Percentiles rank a stretch among this genome's conserved stretches.
Evolutionary conservation across 2,113 vertebrate species (phyloP).

Genomic region (Pseudopipra pipra): DNA sequence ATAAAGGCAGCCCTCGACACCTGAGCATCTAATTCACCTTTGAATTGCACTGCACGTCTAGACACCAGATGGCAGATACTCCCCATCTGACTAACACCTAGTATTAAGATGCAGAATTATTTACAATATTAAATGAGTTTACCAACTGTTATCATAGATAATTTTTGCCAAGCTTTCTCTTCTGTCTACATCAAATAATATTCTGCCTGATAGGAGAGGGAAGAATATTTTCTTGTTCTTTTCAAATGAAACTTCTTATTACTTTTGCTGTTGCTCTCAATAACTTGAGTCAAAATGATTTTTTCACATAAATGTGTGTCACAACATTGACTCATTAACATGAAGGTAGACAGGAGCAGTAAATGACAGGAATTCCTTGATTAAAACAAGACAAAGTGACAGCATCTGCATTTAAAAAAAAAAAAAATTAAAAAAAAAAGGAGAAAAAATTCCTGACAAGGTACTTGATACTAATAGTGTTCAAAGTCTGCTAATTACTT

Average conservation of each 20-base stretch:
- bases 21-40: not conserved
- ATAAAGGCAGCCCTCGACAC: rapidly evolving
- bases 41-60: not conserved
- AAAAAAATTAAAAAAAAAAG: rapidly evolving
- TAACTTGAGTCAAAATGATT: not conserved
- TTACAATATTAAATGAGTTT: not conserved
- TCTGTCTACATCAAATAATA: not conserved
- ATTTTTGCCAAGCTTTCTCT: not conserved
- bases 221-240: not conserved
- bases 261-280: not conserved
- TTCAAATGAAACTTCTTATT: not conserved
- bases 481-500: not conserved
- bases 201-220: not conserved
- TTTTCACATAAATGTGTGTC: not conserved
- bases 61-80: not conserved
- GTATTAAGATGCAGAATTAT: not conserved
- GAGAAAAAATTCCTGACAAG: not conserved
- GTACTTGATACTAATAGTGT: not conserved
- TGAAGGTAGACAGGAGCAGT: not conserved
- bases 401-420: not conserved
- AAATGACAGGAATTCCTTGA: not conserved
- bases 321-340: not conserved
- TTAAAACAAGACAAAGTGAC: not conserved
- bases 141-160: not conserved
- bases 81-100: not conserved